Conservation (phyloP, 2,113 vertebrate species). For the Zosterops pallidus region DNA sequence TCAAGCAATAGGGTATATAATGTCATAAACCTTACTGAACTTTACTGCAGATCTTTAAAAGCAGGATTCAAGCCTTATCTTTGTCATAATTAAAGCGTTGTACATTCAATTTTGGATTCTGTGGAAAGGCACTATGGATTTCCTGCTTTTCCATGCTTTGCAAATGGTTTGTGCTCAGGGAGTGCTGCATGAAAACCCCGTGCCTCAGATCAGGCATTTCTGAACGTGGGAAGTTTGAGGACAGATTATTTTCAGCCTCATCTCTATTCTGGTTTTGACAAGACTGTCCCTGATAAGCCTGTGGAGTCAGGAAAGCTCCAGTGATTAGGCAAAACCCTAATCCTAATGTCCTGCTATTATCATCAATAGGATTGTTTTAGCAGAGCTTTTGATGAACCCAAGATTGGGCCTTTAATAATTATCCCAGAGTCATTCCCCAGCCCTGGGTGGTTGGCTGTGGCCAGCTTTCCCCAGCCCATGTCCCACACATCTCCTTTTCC, state of each 20-base stretch:
- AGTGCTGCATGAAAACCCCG: neutral
- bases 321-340: neutral
- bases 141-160: neutral
- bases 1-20: neutral
- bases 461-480: neutral
- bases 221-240: constrained; percentile 44
- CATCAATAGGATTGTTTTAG: neutral
- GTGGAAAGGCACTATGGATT: neutral
- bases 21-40: neutral
- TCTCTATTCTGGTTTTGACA: constrained; percentile 14
- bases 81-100: neutral
- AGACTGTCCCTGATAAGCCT: neutral
- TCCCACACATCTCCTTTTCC: neutral
- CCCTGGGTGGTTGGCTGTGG: neutral
- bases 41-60: neutral
- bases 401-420: neutral
- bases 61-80: neutral
- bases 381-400: neutral
- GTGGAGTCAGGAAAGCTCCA: neutral
- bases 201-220: constrained; percentile 24
- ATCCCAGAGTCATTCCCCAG: neutral
- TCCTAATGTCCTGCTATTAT: neutral
- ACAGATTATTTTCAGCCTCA: constrained; percentile 49
- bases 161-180: neutral
- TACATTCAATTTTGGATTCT: neutral